Base-by-base conservation (phyloP, 1,140 invertebrate species). In the Aradophagus sp. region DNA sequence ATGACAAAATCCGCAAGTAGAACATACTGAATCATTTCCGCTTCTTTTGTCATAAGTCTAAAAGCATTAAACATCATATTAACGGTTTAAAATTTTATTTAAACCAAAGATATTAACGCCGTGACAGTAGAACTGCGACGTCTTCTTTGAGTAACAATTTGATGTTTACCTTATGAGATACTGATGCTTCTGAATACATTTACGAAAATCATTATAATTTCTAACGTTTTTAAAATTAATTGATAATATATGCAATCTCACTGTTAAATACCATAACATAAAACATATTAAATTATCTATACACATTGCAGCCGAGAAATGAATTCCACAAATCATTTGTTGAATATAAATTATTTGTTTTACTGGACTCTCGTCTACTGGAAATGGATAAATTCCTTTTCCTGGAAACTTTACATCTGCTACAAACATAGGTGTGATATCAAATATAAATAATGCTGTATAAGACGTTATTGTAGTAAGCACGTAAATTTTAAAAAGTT, bases 331-430 rank as follows among this genome's bases (percentile, higher is more conserved):
- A 1, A 78, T 45, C 14, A 69, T 61, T 31, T 84, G 80, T 55
- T 81, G 78, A 0, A 81, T 7, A 35, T 76, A 82, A 44, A 79
- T 39, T 1, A 84, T 23, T 29, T 67, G 35, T 12, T 55, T 77
- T 0, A 74, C 5, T 1, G 75, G 74, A 38, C 65, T 71, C 0
- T 39, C 6, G 10, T 76, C 39, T 0, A 75, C 42, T 0, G 63
- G 5, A 72, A 84, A 81, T 1, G 79, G 80, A 72, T 84, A 84
- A n/a, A 63, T 48, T 0, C 74, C 77, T 10, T 70, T 29, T 1
- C 74, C 74, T 4, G 82, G 80, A 12, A 81, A 77, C 0, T 26
- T 35, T 23, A 67, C 38, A 1, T 14, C 44, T 5, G 44, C n/a
- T 12, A 73, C 19, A 8, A 72, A 45, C 4, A 78, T 6, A 13